Evolutionary conservation across 2,797 vertebrate species (phyloP), one percentile per base, ranked within the genome.

Genomic region (Xenentodon cancila): DNA sequence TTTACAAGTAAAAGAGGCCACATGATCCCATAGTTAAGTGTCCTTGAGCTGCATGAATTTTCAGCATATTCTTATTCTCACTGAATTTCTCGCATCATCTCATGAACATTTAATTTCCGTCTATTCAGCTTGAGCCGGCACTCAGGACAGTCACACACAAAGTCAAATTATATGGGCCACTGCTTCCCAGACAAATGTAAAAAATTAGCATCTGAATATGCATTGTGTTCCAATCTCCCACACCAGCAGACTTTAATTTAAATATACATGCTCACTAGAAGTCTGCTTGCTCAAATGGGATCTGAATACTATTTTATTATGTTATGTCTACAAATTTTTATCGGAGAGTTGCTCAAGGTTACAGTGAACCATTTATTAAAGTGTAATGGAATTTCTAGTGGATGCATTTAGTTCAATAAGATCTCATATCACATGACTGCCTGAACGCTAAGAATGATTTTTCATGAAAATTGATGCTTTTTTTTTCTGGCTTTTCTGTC

Each of bases 201-300:
- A 48, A 71, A 86, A 92, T 92, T 91, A 90, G 81, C 85, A 92
- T 92, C 76, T 90, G 87, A 92, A 92, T 85, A 88, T 89, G 89
- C 81, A 87, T 91, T 87, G 87, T 85, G 77, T 64, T 73, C 80
- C 84, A 85, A 76, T 91, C 82, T 85, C 81, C 68, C 81, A 84
- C 81, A 71, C 81, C 85, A 88, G 82, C 81, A 88, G 60, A 85
- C 84, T 88, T 88, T 83, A 84, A 91, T 91, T 86, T 88, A 75
- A 88, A 89, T 82, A 81, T 71, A 81, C 80, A 81, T 53, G 53
- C 70, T 80, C 42, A 65, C 71, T 77, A 68, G 67, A 68, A 77
- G 70, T 79, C 55, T 75, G 45, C 71, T 77, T 68, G 49, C 79
- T 85, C 66, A 80, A 75, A 89, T 84, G 75, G 83, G 82, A 88